Evolutionary conservation across 2,113 vertebrate genomes (phyloP).

Genomic region (Sciurus niger): DNA sequence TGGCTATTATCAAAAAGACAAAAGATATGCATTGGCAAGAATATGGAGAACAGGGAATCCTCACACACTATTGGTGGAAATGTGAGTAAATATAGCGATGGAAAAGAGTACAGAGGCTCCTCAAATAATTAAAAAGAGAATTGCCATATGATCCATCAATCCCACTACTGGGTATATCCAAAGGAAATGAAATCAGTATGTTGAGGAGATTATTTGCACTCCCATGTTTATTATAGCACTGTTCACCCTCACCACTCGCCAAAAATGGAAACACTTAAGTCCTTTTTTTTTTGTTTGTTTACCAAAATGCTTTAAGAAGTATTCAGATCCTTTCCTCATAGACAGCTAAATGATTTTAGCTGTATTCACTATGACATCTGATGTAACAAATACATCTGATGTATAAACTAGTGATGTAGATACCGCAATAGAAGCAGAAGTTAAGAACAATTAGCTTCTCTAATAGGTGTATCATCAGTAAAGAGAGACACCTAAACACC

Average conservation of each 20-base stretch:
- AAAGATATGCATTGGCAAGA: background rate
- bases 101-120: background rate
- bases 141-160: background rate
- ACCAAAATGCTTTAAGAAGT: conserved; percentile 71
- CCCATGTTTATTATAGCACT: background rate
- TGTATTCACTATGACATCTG: conserved; percentile 46
- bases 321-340: conserved; percentile 66
- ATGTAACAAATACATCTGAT: conserved; percentile 19
- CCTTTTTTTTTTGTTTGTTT: conserved; percentile 43
- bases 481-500: too few relatives aligned
- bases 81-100: background rate
- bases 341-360: conserved; percentile 73
- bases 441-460: conserved; percentile 46
- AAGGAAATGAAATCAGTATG: background rate
- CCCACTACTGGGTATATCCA: background rate
- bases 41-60: background rate
- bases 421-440: conserved; percentile 40
- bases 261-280: background rate
- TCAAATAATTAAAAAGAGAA: background rate
- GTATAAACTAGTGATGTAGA: conserved; percentile 66
- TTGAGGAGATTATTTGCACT: background rate
- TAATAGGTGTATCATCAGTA: background rate
- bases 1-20: background rate
- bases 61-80: background rate
- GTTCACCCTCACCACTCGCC: too few relatives aligned